Base-by-base conservation (phyloP, 2,113 vertebrate genomes). In the Rafetus swinhoei region DNA sequence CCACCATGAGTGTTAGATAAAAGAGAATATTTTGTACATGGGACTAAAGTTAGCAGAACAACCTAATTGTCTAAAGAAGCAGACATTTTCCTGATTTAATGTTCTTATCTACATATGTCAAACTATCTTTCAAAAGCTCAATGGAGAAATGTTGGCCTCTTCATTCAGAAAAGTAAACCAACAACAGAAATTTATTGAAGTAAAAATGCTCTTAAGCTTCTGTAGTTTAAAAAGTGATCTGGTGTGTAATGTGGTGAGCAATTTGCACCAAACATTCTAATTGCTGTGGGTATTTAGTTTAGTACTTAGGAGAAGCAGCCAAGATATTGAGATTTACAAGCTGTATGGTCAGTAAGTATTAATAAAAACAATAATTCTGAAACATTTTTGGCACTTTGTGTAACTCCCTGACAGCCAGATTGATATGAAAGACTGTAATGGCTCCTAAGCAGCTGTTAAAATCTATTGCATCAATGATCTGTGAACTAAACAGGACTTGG, bases 401-500 rank as follows among this genome's bases (percentile, higher is more conserved):
- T 90, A 90, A 32, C 92, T 87, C 92, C 81, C 92, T 95, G 95
- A 93, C 56, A 86, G 52, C 11, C 24, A 94, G 92, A 96, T 80
- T 93, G 93, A 88, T 90, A 69, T 29, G 79, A 96, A 95, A 89
- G 88, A 81, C 92, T 95, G 32, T 94, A 97, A 95, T 95, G 80
- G 59, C 76, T 96, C 56, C 79, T 22, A 83, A 97, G 83, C 93
- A 97, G 94, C 88, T 97, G 93, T 92, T 97, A 86, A 95, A 95
- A 94, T 93, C 95, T 90, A 85, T 54, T 79, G 57, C 92, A 93
- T 92, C 84, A 93, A 16, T 97, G 93, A 94, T 95, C 94, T 97
- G 93, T 97, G 96, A 96, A 96, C 90, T 92, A 93, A 96, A 90
- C 54, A 87, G 88, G 93, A 91, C 65, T 18, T 97, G 96, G 87